These are phyloP conservation scores for Hydrozoanthus gracilis DNA, from an alignment of 92 coral and sea anemone species.

Conservation along the genomic window DNA sequence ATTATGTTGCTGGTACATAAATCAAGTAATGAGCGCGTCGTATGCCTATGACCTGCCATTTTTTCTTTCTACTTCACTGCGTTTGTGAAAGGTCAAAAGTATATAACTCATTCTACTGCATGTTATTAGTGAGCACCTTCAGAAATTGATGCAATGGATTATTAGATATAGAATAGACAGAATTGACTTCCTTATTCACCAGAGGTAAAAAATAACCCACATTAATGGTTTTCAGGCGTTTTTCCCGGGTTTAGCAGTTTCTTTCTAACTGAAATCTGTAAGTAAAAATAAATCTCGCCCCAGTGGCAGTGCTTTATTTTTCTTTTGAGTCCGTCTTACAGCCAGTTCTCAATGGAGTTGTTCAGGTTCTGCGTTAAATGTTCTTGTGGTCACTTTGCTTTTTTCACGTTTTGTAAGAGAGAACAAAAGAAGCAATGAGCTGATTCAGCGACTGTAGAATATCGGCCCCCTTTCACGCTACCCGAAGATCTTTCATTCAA, in stretches of 20 bases:
- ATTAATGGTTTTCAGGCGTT: neutral
- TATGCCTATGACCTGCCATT: neutral
- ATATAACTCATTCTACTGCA: constrained; percentile 7
- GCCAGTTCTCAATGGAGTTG: neutral
- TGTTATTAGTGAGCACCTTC: constrained; percentile 7
- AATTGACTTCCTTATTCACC: neutral
- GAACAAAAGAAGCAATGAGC: neutral
- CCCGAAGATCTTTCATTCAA: too few species aligned
- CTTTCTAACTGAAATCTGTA: too few species aligned
- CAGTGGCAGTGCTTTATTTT: too few species aligned
- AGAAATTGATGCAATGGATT: neutral
- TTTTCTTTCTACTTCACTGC: neutral
- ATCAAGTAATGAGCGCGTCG: too few species aligned
- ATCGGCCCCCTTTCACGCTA: neutral
- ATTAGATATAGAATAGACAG: neutral
- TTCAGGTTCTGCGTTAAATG: too few species aligned
- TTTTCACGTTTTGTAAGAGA: neutral
- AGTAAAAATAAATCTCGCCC: too few species aligned
- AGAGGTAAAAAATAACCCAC: too few species aligned
- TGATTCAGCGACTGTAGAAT: neutral
- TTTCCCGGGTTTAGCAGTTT: neutral
- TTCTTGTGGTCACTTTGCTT: neutral
- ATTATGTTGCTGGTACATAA: too few species aligned
- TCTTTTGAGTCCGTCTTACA: too few species aligned
- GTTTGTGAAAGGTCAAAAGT: constrained; percentile 15